Base-by-base conservation (phyloP, 2,888 invertebrate genomes). In the Chromoteleia sp. region DNA sequence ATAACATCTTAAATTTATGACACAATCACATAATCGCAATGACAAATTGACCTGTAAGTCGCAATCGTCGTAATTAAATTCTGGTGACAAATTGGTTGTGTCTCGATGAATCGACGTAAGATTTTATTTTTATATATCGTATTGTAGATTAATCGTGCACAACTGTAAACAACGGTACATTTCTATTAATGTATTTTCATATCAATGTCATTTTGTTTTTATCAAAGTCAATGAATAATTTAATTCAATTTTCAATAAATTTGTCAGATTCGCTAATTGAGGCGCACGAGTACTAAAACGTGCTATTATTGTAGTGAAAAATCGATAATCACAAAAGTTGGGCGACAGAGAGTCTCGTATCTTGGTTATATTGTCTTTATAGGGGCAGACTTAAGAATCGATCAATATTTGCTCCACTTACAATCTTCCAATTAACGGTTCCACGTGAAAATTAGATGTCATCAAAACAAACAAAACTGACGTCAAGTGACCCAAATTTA, bases 371-470 rank as follows among this genome's bases (percentile, higher is more conserved):
- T 10, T 17, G 48, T 33, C 17, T 50, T 71, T 59, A 30, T 39
- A 50, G 12, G 39, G 43, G 56, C 15, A 45, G 17, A 70, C 29
- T 41, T 12, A 12, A 41, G 14, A 50, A 59, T 52, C 52, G 73
- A 73, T 74, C 68, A 19, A 65, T 58, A 48, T 15, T 45, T 58
- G 75, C 21, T 63, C 75, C 33, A 75, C 58, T 75, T 75, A 36
- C 21, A 29, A 65, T 56, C 25, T 6, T 14, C 29, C 58, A 58
- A 75, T 75, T 75, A 75, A 54, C 65, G 2, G 30, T 33, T 56
- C 48, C 6, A 25, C 17, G 56, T 33, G 54, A 75, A 65, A 75
- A 65, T 58, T 65, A 65, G 56, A 54, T 58, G 8, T 8, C 10
- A 41, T 15, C 6, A 25, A 59, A 41, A 21, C 12, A 45, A 43